phyloP scores from a whole-genome alignment of 2,888 invertebrate species.

The Hyalella azteca region DNA sequence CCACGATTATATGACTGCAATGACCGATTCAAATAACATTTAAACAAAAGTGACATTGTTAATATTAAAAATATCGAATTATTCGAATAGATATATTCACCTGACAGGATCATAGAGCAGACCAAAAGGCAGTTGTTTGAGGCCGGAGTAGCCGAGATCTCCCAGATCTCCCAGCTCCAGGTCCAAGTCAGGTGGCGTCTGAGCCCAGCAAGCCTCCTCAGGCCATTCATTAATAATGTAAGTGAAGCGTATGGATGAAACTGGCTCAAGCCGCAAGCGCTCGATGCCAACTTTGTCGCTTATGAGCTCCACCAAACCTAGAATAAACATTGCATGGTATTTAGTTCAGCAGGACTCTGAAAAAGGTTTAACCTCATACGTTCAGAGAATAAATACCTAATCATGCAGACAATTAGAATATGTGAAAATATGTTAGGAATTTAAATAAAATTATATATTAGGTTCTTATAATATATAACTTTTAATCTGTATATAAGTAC shows the following conservation, averaged over 20 bases:
- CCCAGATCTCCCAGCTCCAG: conserved; percentile 60
- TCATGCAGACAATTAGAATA: no score
- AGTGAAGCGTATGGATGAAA: conserved; percentile 78
- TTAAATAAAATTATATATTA: no score
- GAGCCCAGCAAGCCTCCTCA: conserved; percentile 54
- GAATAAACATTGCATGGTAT: not conserved
- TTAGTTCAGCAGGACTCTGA: no score
- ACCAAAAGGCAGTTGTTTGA: conserved; percentile 79
- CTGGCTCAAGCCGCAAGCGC: conserved; percentile 68
- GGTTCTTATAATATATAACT: no score
- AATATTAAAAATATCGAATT: no score
- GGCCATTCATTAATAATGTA: conserved; percentile 64
- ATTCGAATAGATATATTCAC: conserved; percentile 59
- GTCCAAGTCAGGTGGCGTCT: conserved; percentile 57
- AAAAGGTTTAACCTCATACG: no score
- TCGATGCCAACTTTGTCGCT: conserved; percentile 74
- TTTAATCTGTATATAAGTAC: no score
- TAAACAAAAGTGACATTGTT: no score
- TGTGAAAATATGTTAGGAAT: no score
- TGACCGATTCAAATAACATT: no score
- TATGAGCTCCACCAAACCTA: conserved; percentile 80
- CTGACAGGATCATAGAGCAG: conserved; percentile 78
- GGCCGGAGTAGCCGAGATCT: conserved; percentile 67
- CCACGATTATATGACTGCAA: no score
- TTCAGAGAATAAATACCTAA: no score